These are phyloP conservation scores for Oligia strigilis DNA, from an alignment of 2,888 invertebrate genomes.

Conservation along the genomic window DNA sequence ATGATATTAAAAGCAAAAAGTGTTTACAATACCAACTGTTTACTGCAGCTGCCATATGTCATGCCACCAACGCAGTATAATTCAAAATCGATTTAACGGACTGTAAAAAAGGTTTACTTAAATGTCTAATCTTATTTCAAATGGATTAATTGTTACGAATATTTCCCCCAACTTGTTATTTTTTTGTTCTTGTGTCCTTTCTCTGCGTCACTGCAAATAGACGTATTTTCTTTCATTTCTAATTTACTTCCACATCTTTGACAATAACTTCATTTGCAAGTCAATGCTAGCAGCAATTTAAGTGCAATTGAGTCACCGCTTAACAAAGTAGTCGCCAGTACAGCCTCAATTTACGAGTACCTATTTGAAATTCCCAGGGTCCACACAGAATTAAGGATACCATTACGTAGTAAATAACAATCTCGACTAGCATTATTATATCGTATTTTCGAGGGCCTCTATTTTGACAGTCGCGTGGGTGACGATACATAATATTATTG, in stretches of 20 bases:
- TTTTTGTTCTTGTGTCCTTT: too few relatives aligned
- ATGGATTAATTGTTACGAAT: too few relatives aligned
- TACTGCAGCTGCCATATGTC: too few relatives aligned
- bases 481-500: constrained; percentile 36
- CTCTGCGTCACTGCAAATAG: not conserved
- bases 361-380: constrained; percentile 32
- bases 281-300: constrained; percentile 5
- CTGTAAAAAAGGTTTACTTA: too few relatives aligned
- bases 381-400: constrained; percentile 17
- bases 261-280: not conserved
- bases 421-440: constrained; percentile 33
- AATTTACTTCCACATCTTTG: not conserved
- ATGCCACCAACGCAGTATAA: too few relatives aligned
- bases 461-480: constrained; percentile 52
- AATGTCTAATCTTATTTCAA: too few relatives aligned
- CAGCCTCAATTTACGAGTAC: not conserved
- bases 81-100: too few relatives aligned
- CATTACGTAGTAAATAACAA: constrained; percentile 21
- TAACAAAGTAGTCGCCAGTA: constrained; percentile 5
- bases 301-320: constrained; percentile 15
- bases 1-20: too few relatives aligned
- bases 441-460: constrained; percentile 29
- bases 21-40: too few relatives aligned
- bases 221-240: not conserved
- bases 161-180: too few relatives aligned